A percentile compares a stretch with the other conserved stretches of the same genome.
Evolutionary conservation across 2,888 invertebrate species (phyloP).

Genomic region (Mythimna pallens): DNA sequence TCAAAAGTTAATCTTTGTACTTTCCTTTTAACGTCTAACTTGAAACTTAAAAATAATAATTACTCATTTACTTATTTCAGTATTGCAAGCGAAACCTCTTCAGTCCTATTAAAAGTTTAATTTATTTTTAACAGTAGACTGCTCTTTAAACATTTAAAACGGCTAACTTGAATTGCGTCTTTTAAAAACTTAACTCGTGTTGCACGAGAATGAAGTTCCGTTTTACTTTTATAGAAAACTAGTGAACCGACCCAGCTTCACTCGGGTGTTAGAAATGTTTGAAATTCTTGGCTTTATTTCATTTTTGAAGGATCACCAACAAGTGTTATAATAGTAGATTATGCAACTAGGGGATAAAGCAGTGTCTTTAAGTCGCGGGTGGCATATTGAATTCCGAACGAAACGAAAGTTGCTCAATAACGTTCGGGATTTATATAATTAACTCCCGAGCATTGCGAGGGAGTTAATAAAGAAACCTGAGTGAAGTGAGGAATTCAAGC

Average conservation of each 20-base stretch:
- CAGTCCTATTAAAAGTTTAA: slow-evolving; percentile 58
- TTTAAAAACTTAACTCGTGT: slow-evolving; percentile 60
- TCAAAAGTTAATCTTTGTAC: slow-evolving; percentile 32
- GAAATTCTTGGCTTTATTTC: too few species aligned
- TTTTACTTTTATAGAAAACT: slow-evolving; percentile 54
- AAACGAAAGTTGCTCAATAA: too few species aligned
- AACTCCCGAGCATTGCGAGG: too few species aligned
- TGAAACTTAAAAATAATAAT: slow-evolving; percentile 43
- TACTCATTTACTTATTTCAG: slow-evolving; percentile 37
- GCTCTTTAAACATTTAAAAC: slow-evolving; percentile 61
- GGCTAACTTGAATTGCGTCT: slow-evolving; percentile 64
- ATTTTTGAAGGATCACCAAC: too few species aligned
- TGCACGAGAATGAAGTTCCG: slow-evolving; percentile 34
- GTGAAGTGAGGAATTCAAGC: too few species aligned
- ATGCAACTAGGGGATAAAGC: too few species aligned
- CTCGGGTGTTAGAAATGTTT: too few species aligned
- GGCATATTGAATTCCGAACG: too few species aligned
- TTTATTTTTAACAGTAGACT: slow-evolving; percentile 60
- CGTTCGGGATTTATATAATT: too few species aligned
- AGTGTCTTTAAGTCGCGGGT: too few species aligned
- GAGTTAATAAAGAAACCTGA: too few species aligned
- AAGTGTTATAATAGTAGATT: too few species aligned
- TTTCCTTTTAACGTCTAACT: slow-evolving; percentile 21
- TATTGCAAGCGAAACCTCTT: slow-evolving; percentile 38
- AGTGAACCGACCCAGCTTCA: neutral